Base-by-base conservation (phyloP, 37 sponge, comb jelly and placozoan genomes). In the Cliona cf. orientalis region DNA sequence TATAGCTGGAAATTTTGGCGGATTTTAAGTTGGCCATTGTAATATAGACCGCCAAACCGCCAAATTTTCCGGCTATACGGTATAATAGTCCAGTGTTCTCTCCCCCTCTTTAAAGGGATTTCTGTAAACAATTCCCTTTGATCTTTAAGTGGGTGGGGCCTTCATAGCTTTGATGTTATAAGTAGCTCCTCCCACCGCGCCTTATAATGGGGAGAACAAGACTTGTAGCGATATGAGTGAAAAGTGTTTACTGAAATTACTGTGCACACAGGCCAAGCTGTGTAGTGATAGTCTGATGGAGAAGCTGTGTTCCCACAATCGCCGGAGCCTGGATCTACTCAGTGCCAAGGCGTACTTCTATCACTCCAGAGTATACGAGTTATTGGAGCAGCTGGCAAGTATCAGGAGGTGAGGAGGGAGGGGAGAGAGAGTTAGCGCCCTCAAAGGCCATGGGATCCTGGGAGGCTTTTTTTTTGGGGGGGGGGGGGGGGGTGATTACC, bases 281-380 rank as follows among this genome's bases (percentile, higher is more conserved):
- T 97, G 98, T 74, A 90, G 90, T 59, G 88, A 91, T 55, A 34
- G 69, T 25, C 74, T 97, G 49, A 87, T 92, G 71, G 84, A 81
- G 56, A 91, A 86, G 69, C 60, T 94, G 46, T 45, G 42, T 28
- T 42, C 72, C 32, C 49, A 80, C 23, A 97, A 93, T 57, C 79
- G 95, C 35, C 84, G 92, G 3, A 85, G 91, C 11, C 73, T 95
- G 72, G 92, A 98, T 70, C 46, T 75, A n/a, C 83, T 98, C 31
- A 80, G 86, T 49, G 94, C 96, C 36, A 88, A 74, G 64, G 92
- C 90, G 53, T 98, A 85, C 92, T 98, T 87, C 80, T 98, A 95
- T 69, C 92, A 98, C 60, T 87, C 92, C 42, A 62, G 96, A 49
- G 92, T 93, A 5, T 93, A 91, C 73, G 96, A 98, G 87, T 76